Evolutionary conservation across 2,113 vertebrate species (phyloP).

Genomic region (Syrmaticus mikado): DNA sequence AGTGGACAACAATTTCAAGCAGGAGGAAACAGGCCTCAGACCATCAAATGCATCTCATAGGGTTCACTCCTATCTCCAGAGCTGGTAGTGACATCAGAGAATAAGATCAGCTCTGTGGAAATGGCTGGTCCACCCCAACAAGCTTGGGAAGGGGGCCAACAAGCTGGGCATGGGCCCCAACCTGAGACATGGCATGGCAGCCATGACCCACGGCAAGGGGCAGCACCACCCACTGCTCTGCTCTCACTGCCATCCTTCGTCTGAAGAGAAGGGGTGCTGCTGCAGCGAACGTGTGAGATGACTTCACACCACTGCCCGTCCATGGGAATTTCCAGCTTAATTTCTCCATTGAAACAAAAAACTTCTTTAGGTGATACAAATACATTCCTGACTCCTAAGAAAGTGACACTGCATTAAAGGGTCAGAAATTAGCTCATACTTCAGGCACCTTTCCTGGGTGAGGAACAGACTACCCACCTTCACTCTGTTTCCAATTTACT

Average conservation of each 20-base stretch:
- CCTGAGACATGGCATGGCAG: neutral
- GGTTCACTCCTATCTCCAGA: neutral
- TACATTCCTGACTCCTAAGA: neutral
- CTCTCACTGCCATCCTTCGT: rapidly evolving
- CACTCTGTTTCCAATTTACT: conserved; percentile 23
- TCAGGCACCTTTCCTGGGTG: neutral
- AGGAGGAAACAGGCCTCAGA: neutral
- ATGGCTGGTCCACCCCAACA: neutral
- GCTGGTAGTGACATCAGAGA: neutral
- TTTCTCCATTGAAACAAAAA: neutral
- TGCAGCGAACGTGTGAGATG: neutral
- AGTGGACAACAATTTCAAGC: neutral
- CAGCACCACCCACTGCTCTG: rapidly evolving
- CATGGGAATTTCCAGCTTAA: neutral
- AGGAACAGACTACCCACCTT: neutral
- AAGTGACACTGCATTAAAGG: neutral
- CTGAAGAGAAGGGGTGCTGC: neutral
- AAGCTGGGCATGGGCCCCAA: neutral
- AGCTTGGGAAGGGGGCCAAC: neutral
- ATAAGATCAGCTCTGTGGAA: rapidly evolving
- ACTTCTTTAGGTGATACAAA: neutral
- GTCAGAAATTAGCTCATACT: neutral
- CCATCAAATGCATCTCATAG: neutral
- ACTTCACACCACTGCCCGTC: rapidly evolving
- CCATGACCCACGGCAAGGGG: rapidly evolving